A percentile compares a stretch with the other conserved stretches of the same genome.
Conservation (phyloP, 2,888 invertebrate species). For the Nasonia oneida region DNA sequence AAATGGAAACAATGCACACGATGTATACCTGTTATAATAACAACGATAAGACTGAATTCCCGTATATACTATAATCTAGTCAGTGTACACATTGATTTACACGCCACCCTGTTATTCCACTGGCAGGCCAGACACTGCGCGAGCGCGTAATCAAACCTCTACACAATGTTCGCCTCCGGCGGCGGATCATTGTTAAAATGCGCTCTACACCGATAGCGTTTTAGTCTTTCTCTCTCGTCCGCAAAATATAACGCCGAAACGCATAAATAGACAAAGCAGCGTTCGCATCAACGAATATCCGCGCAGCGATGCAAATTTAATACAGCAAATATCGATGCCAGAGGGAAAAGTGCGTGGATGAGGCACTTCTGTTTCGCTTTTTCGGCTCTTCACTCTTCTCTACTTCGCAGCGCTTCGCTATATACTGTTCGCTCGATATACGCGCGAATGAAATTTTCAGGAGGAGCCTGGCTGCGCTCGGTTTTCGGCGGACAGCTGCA, state of each 20-base stretch:
- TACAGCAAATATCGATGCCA: slow-evolving; percentile 70
- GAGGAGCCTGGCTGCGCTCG: slow-evolving; percentile 58
- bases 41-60: too few relatives aligned
- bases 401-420: neutral
- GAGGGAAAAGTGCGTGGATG: neutral
- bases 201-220: neutral
- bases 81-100: slow-evolving; percentile 12
- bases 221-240: neutral
- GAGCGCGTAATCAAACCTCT: slow-evolving; percentile 18
- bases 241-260: slow-evolving; percentile 6
- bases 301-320: slow-evolving; percentile 72
- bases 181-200: neutral
- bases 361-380: slow-evolving; percentile 34
- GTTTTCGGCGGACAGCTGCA: slow-evolving; percentile 64
- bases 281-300: slow-evolving; percentile 56
- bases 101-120: neutral
- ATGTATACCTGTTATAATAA: too few relatives aligned
- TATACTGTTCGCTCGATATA: slow-evolving; percentile 1
- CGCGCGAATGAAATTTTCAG: slow-evolving; percentile 55
- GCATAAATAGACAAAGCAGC: slow-evolving; percentile 22
- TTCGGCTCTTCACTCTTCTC: slow-evolving; percentile 23
- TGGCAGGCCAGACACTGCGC: neutral
- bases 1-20: too few relatives aligned
- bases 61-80: too few relatives aligned
- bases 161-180: neutral